Evolutionary conservation across 1,140 invertebrate genomes (phyloP), one percentile per base, ranked within the genome.

Genomic region (Lasioglossum baleicum): DNA sequence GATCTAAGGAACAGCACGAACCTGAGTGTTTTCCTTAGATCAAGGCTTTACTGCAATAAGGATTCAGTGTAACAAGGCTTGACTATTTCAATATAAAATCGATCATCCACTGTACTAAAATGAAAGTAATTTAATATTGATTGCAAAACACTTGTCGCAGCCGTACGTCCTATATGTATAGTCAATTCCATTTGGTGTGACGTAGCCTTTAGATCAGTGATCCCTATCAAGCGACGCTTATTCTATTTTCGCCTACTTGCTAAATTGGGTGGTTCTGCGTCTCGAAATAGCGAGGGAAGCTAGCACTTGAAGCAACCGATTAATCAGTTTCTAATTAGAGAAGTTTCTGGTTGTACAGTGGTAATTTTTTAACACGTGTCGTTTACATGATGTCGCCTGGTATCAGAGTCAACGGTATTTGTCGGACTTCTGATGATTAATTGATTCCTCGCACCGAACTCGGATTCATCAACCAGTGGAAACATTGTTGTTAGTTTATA

Each of bases 291-390:
- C 75, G 35, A 61, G 61, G 58, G 58, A 56, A 51, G 66, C 66
- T 51, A 51, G 31, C 44, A 35, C 56, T 71, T 56, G 66, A 63
- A 63, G 67, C 71, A 63, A 42, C 60, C 56, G 65, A 77, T 77
- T 68, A 63, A 77, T 77, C 51, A 58, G 42, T 53, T 53, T 69
- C 75, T 71, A 77, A 77, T 77, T 77, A 68, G 48, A 58, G 75
- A 71, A 77, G 69, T 53, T 77, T 77, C 67, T 66, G 56, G 20
- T 58, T 40, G 53, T 48, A 26, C 44, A 40, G 20, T 31, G 60
- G 22, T 35, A 42, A 26, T 40, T n/a, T 63, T 31, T 51, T 22
- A 51, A n/a, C 75, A 77, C 75, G 65, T 77, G 75, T 51, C 44
- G 58, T 51, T 51, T 70, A 71, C 67, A 44, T 77, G 67, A 48